Percentiles rank a stretch among this genome's conserved stretches.
Evolutionary conservation across 92 coral and sea anemone species (phyloP).

Genomic region (Hydrozoanthus gracilis): DNA sequence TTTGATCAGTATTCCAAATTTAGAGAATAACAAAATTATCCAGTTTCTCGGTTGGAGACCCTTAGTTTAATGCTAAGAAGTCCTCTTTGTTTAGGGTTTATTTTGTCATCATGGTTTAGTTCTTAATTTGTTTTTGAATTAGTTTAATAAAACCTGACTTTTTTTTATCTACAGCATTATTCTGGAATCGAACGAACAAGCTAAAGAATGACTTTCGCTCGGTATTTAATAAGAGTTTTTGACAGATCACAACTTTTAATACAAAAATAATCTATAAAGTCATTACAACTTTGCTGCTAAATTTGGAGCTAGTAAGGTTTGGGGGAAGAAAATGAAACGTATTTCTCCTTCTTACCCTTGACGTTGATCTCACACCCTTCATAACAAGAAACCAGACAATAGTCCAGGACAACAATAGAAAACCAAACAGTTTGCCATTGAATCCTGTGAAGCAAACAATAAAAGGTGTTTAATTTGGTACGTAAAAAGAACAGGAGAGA

Average conservation of each 20-base stretch:
- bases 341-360: conserved; percentile 62
- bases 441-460: conserved; percentile 58
- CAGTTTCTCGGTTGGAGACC: no score
- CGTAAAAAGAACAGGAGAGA: neutral
- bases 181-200: no score
- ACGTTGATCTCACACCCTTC: conserved; percentile 75
- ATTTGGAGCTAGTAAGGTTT: neutral
- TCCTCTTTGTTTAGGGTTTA: no score
- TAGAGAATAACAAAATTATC: no score
- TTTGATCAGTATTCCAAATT: no score
- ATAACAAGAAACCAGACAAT: conserved; percentile 80
- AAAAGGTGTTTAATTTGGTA: neutral
- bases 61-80: no score
- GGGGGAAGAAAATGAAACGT: neutral
- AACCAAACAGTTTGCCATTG: conserved; percentile 83
- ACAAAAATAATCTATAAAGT: neutral
- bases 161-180: no score
- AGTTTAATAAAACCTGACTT: no score
- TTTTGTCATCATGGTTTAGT: no score
- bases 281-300: neutral
- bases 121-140: no score
- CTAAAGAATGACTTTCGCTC: no score
- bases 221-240: neutral
- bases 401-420: conserved; percentile 79
- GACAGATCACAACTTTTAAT: neutral